Percentiles rank a stretch among this genome's conserved stretches.
These are phyloP conservation scores for Troides aeacus DNA, from an alignment of 2,888 invertebrate species.

Conservation along the genomic window DNA sequence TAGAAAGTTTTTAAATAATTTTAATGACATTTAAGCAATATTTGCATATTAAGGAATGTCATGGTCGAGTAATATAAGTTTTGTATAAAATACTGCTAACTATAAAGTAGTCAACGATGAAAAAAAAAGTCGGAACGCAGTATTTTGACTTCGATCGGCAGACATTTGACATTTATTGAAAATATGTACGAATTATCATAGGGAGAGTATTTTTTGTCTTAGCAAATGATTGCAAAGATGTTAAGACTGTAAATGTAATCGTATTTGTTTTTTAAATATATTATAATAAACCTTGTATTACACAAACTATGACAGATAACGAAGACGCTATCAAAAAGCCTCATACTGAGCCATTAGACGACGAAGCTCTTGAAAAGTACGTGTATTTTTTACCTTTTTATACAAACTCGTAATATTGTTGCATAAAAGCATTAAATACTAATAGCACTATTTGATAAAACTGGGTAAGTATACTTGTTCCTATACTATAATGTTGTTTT, in stretches of 20 bases:
- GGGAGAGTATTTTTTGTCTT: background rate
- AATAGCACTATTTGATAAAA: background rate
- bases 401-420: background rate
- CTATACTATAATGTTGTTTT: background rate
- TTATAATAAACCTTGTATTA: conserved; percentile 37
- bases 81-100: background rate
- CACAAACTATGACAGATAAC: conserved; percentile 75
- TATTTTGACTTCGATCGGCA: conserved; percentile 24
- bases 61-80: background rate
- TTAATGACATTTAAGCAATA: background rate
- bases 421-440: background rate
- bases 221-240: conserved; percentile 27
- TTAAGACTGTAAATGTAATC: background rate
- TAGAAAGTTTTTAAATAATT: background rate
- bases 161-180: conserved; percentile 16
- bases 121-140: conserved; percentile 13
- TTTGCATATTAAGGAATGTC: background rate
- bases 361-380: conserved; percentile 74
- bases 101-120: background rate
- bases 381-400: conserved; percentile 33
- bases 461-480: background rate
- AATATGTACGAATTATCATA: conserved; percentile 12
- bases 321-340: conserved; percentile 68
- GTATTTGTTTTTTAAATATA: conserved; percentile 32
- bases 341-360: conserved; percentile 68